Base-by-base conservation (phyloP, 2,888 invertebrate species). In the Eupithecia insigniata region DNA sequence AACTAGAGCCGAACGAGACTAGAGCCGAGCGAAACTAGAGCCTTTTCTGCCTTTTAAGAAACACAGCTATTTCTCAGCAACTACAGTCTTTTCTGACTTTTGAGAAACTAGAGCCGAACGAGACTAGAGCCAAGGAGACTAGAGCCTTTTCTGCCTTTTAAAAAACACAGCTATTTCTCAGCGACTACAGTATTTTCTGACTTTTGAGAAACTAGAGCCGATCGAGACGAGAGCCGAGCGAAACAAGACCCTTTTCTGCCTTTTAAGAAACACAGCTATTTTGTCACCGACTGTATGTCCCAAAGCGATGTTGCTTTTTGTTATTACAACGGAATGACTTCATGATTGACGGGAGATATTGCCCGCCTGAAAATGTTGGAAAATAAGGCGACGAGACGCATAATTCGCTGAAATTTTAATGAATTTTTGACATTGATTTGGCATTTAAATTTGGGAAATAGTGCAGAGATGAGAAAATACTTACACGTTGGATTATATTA, bases 301-400 rank as follows among this genome's bases (percentile, higher is more conserved):
- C 71, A 39, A 71, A 76, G 65, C 74, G 76, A 69, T 73, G 73
- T 71, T 69, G 75, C 70, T 70, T 78, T 74, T 71, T 71, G 71
- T 71, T 77, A 79, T 78, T 78, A 78, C 75, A 75, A 74, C 66
- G 70, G 60, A 74, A 75, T 75, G 76, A 72, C 74, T 77, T 79
- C 77, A 74, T 78, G 77, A 77, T 76, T 76, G 78, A 78, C 76
- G 74, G 71, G 43, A 61, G 61, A 74, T 43, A 30, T 66, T 66
- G 43, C 65, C 28, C 43, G 43, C 30, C 28, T 30, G 43, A 18
- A 66, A 43, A 26, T 28, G 10, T 66, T 43, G 51, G 51, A 22
- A 51, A 51, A 28, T 66, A 61, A 70, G 67, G 36, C 67, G 65
- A 67, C 39, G 60, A 64, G 26, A 65, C 73, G 67, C 67, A 73